Evolutionary conservation across 2,888 invertebrate species (phyloP), one percentile per base, ranked within the genome.

Genomic region (Malthinus seriepunctatus): DNA sequence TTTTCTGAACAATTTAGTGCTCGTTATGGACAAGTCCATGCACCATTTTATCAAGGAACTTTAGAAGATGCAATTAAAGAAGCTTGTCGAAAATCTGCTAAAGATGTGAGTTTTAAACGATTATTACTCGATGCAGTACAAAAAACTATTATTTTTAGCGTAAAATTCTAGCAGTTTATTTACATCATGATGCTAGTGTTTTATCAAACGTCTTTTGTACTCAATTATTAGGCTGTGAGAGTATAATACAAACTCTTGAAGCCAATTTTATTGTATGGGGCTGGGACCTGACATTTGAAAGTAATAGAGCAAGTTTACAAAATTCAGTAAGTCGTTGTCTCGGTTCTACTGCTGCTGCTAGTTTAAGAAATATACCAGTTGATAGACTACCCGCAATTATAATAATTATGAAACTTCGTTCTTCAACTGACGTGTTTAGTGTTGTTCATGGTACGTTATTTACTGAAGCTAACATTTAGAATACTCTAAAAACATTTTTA

Each of bases 141-240:
- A 11, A 7, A 35, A 9, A 34, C 8, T 32, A 12, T 34, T 52
- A 48, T 69, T 78, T 81, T 7, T 82, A 97, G 93, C 87, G 97
- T 66, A 94, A 94, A 80, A 85, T 97, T 57, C 82, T 99, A 67
- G 97, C 95, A 12, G 86, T 99, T 60, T 99, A 99, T 81, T 84
- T 99, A 31, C 98, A 99, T 78, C 95, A 98, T 78, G 98, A 98
- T 78, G 88, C 88, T 65, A 96, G 97, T 69, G 95, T 98, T 56
- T 83, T 96, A 68, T 89, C 95, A 34, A 97, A 99, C 80, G 97
- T 98, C 65, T 99, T 98, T 84, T 97, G 97, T 81, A 94, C 95
- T 55, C 94, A 95, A 77, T 84, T 96, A 60, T 82, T 98, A 66
- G 95, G 96, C 77, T 91, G 90, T 71, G 95, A 96, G 74, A 90